phyloP scores from a whole-genome alignment of 2,888 invertebrate species.

The Myathropa florea region DNA sequence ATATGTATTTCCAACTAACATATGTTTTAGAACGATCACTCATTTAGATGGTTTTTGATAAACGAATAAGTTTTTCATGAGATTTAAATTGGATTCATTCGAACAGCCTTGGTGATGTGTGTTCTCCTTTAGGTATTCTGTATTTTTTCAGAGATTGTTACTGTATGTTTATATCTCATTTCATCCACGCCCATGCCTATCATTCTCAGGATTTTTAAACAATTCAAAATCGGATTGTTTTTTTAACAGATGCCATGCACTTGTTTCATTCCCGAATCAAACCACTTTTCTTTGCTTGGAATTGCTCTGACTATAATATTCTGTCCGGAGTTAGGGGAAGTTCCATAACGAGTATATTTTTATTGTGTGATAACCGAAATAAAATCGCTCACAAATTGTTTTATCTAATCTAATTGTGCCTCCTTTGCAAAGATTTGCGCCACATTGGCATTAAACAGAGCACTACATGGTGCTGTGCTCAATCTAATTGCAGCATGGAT shows the following conservation, averaged over 20 bases:
- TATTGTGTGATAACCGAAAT: neutral
- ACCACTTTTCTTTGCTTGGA: too few relatives aligned
- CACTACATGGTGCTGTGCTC: neutral
- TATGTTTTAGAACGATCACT: neutral
- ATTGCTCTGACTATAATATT: neutral
- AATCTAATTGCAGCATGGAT: neutral
- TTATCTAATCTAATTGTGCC: neutral
- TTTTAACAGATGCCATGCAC: neutral
- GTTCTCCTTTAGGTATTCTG: too few relatives aligned
- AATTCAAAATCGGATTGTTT: too few relatives aligned
- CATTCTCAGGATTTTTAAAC: too few relatives aligned
- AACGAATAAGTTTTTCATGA: neutral
- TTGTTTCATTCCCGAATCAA: too few relatives aligned
- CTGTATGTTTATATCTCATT: too few relatives aligned
- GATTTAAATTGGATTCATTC: neutral
- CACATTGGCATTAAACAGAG: neutral
- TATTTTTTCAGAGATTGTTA: too few relatives aligned
- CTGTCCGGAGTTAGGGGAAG: neutral
- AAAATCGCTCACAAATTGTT: neutral
- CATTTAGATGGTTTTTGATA: neutral
- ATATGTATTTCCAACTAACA: neutral
- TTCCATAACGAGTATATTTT: neutral
- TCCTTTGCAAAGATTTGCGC: neutral
- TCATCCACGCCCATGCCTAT: too few relatives aligned
- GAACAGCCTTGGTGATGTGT: too few relatives aligned